phyloP scores from a whole-genome alignment of 2,888 invertebrate genomes.

The Lasioglossum figueresi region DNA sequence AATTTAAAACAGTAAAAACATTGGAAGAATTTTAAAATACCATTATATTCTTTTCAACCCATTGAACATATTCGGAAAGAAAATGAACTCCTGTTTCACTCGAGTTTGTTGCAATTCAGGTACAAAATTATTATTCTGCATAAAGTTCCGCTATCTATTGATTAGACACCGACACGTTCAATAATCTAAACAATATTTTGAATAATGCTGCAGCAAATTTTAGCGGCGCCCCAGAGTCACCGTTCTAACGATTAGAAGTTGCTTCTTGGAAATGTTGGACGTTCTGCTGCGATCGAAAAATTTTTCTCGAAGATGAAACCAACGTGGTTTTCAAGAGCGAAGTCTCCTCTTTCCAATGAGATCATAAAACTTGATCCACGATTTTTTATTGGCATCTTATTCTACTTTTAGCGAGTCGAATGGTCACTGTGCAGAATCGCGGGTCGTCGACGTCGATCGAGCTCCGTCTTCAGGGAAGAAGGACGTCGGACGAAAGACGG shows the following conservation, averaged over 20 bases:
- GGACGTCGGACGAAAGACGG: slow-evolving; percentile 22
- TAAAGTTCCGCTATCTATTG: too few relatives aligned
- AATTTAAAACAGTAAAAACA: too few relatives aligned
- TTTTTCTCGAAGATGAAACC: neutral
- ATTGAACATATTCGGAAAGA: too few relatives aligned
- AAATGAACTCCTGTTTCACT: too few relatives aligned
- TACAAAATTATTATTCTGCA: too few relatives aligned
- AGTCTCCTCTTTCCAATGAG: neutral
- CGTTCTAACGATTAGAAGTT: neutral
- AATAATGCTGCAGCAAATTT: too few relatives aligned
- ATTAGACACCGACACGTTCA: too few relatives aligned
- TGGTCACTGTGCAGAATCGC: slow-evolving; percentile 40
- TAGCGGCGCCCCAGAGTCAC: too few relatives aligned
- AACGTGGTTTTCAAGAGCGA: neutral
- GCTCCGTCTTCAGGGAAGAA: neutral
- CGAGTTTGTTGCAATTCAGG: too few relatives aligned
- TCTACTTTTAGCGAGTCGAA: neutral
- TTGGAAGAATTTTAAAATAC: too few relatives aligned
- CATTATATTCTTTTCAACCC: too few relatives aligned
- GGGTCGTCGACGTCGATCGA: slow-evolving; percentile 54
- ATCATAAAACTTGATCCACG: neutral
- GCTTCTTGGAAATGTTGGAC: neutral
- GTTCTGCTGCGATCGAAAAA: neutral
- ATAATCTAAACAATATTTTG: too few relatives aligned
- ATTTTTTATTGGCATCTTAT: neutral